Evolutionary conservation across 1,140 invertebrate species (phyloP).

Genomic region (Drosophila bifasciata): DNA sequence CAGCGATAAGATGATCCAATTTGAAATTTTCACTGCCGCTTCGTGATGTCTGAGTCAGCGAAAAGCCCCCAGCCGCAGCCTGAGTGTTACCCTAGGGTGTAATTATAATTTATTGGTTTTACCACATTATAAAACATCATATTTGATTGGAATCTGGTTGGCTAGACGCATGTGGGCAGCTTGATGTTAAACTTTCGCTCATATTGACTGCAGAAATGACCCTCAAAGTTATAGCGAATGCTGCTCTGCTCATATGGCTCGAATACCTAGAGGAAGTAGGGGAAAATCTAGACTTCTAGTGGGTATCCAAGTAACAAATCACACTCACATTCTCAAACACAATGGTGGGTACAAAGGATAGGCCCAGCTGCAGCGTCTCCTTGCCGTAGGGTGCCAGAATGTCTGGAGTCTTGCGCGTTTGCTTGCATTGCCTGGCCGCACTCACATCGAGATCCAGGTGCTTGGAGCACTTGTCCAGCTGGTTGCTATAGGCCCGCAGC

Average conservation of each 20-base stretch:
- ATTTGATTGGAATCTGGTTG: neutral
- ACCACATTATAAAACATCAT: conserved; percentile 28
- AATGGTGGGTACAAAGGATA: conserved; percentile 79
- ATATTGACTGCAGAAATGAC: conserved; percentile 63
- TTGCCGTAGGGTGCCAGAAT: conserved; percentile 71
- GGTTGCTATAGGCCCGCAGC: conserved; percentile 54
- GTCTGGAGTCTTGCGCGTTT: conserved; percentile 46
- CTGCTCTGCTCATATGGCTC: conserved; percentile 62
- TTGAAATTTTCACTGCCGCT: conserved; percentile 1
- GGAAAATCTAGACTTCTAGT: no score
- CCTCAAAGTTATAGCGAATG: conserved; percentile 70
- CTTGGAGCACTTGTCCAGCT: conserved; percentile 56
- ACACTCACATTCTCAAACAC: conserved; percentile 69
- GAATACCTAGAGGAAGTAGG: conserved; percentile 59
- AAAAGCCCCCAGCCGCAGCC: conserved; percentile 1
- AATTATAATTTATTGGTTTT: conserved; percentile 35
- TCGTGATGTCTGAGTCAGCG: conserved; percentile 22
- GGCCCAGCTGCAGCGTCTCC: conserved; percentile 53
- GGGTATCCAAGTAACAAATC: no score
- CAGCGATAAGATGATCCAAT: conserved; percentile 28
- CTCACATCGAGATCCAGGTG: conserved; percentile 53
- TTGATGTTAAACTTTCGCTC: conserved; percentile 52
- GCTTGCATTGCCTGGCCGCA: conserved; percentile 59
- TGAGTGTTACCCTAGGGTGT: neutral
- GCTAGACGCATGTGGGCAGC: conserved; percentile 49